Base-by-base conservation (phyloP, 2,797 vertebrate genomes). In the Leuciscus waleckii region DNA sequence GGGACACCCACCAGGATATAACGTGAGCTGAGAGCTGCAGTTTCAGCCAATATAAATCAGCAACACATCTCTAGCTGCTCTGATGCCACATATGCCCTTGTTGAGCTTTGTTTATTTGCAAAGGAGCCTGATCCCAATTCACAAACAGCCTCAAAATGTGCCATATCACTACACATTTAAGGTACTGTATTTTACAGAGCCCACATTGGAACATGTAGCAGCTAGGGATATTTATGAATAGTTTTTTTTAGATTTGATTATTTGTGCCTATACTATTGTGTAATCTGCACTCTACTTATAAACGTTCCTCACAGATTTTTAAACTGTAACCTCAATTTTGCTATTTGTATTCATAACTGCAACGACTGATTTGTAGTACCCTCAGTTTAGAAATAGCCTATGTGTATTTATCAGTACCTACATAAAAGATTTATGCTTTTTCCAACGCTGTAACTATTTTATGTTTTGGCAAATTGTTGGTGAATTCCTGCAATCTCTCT, bases 1-100 rank as follows among this genome's bases (percentile, higher is more conserved):
- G 81, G 83, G 83, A 84, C 89, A 85, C 85, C 82, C 73, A 70
- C 82, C 71, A 76, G 70, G 80, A 80, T 79, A 86, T 80, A 87
- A 83, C 83, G 61, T 74, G 77, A 82, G 79, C 83, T 26, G 65
- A 78, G 37, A 56, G 69, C 77, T 84, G 86, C 82, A 77, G 78
- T 84, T 84, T 69, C 71, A 84, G 73, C 82, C 82, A 81, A 70
- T 87, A 87, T 87, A 84, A 81, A 87, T 71, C 82, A 63, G 69
- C 63, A 37, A 70, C 86, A 81, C 86, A 51, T 84, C 69, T 87
- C 78, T 69, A 32, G 58, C 49, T 75, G 58, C 69, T 68, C 35
- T 75, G 54, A 70, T 76, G 71, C 69, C 79, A 75, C 78, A 63
- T 61, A 80, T 87, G 77, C 65, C 82, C 82, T 81, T 84, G 82